Percentiles rank a stretch among this genome's conserved stretches.
Evolutionary conservation across 1,140 invertebrate genomes (phyloP).

Genomic region (Lepidurus arcticus): DNA sequence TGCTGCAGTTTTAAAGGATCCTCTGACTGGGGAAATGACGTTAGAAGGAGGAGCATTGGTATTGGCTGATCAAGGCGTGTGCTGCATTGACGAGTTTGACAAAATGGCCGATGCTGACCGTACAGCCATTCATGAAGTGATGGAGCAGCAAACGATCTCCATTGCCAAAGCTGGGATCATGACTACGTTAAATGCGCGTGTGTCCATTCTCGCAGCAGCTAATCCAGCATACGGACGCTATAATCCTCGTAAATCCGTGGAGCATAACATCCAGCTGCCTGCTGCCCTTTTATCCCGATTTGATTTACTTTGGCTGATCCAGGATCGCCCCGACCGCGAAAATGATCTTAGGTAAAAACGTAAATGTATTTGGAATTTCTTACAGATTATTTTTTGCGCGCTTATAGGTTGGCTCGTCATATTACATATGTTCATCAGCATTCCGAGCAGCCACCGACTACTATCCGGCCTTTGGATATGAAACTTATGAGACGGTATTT

Average conservation of each 20-base stretch:
- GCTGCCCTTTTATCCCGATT: constrained; percentile 97
- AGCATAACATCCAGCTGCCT: constrained; percentile 96
- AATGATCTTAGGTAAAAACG: constrained; percentile 70
- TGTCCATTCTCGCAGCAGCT: constrained; percentile 95
- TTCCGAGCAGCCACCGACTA: constrained; percentile 72
- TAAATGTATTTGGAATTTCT: constrained; percentile 14
- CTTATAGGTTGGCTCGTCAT: constrained; percentile 79
- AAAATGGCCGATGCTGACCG: constrained; percentile 97
- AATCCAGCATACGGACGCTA: constrained; percentile 98
- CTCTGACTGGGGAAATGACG: constrained; percentile 93
- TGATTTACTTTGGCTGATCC: constrained; percentile 95
- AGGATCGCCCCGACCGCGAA: constrained; percentile 86
- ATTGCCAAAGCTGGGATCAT: constrained; percentile 99
- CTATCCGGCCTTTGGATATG: constrained; percentile 79
- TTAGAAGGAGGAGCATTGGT: constrained; percentile 97
- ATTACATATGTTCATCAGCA: constrained; percentile 97
- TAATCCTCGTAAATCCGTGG: constrained; percentile 88
- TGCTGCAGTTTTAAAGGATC: constrained; percentile 96
- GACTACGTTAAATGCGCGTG: constrained; percentile 92
- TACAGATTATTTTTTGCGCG: constrained; percentile 2
- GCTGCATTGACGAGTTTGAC: constrained; percentile 99
- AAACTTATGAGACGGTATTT: constrained; percentile 90
- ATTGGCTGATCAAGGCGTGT: constrained; percentile 92
- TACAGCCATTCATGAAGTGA: constrained; percentile 98
- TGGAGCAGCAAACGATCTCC: constrained; percentile 99